A percentile compares a stretch with the other conserved stretches of the same genome.
Evolutionary conservation across 2,797 vertebrate species (phyloP).

Genomic region (Pitangus sulphuratus): DNA sequence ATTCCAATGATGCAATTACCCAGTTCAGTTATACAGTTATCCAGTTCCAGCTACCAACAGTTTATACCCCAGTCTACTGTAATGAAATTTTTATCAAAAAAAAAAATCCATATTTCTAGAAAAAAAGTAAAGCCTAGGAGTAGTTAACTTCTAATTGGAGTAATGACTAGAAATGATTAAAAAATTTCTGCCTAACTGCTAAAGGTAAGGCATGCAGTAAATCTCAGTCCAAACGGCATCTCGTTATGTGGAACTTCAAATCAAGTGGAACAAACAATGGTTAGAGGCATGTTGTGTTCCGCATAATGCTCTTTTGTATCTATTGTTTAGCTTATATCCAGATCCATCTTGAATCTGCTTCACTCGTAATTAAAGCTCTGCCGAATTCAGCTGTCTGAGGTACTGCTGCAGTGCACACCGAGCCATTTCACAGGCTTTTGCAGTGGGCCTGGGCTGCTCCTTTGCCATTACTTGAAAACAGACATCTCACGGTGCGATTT

Average conservation of each 20-base stretch:
- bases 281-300: slow-evolving; percentile 57
- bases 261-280: slow-evolving; percentile 61
- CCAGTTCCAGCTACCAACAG: background rate
- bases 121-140: background rate
- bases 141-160: slow-evolving; percentile 1
- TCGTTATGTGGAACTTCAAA: slow-evolving; percentile 39
- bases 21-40: background rate
- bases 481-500: background rate
- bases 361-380: slow-evolving; percentile 54
- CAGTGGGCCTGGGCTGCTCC: background rate
- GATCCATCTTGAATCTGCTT: slow-evolving; percentile 54
- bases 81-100: background rate
- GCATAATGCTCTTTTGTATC: slow-evolving; percentile 51
- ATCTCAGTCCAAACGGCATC: slow-evolving; percentile 36
- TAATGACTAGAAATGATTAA: slow-evolving; percentile 2
- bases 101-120: background rate
- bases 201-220: slow-evolving; percentile 44
- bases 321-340: slow-evolving; percentile 49
- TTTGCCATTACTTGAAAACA: background rate
- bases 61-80: background rate
- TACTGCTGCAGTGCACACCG: background rate
- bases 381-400: background rate
- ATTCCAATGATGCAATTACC: background rate
- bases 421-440: background rate
- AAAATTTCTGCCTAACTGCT: slow-evolving; percentile 14